phyloP scores from a whole-genome alignment of 2,113 vertebrate genomes.

The Hipposideros armiger region DNA sequence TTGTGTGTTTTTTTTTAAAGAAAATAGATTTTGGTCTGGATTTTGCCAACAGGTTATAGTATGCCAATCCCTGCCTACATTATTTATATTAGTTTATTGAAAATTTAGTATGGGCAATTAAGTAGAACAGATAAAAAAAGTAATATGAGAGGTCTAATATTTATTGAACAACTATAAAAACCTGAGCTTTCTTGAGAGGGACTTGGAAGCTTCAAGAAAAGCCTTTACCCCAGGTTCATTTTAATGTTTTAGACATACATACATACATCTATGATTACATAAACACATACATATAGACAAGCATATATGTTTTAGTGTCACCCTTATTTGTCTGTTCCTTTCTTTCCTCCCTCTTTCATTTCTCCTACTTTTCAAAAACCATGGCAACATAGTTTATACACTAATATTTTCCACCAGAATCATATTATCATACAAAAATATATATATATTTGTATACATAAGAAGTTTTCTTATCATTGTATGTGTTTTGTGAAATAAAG shows the following conservation, averaged over 20 bases:
- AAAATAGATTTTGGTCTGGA: background rate
- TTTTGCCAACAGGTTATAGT: background rate
- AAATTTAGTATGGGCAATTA: background rate
- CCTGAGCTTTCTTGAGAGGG: background rate
- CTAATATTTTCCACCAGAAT: background rate
- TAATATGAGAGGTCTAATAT: background rate
- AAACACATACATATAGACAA: background rate
- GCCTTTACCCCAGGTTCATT: background rate
- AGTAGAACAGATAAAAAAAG: background rate
- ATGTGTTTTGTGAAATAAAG: background rate
- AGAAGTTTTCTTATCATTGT: background rate
- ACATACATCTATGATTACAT: background rate
- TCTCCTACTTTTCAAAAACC: background rate
- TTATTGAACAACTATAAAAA: background rate
- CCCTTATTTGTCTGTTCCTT: background rate
- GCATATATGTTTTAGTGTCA: background rate
- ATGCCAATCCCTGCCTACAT: background rate
- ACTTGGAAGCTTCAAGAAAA: background rate
- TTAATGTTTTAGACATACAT: background rate
- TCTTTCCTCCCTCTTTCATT: background rate
- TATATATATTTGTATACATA: background rate
- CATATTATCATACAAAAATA: background rate
- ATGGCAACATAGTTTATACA: background rate
- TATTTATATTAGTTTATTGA: background rate
- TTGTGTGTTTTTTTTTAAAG: background rate